These are phyloP conservation scores for Peribatodes rhomboidaria DNA, from an alignment of 2,888 invertebrate genomes.

Conservation along the genomic window DNA sequence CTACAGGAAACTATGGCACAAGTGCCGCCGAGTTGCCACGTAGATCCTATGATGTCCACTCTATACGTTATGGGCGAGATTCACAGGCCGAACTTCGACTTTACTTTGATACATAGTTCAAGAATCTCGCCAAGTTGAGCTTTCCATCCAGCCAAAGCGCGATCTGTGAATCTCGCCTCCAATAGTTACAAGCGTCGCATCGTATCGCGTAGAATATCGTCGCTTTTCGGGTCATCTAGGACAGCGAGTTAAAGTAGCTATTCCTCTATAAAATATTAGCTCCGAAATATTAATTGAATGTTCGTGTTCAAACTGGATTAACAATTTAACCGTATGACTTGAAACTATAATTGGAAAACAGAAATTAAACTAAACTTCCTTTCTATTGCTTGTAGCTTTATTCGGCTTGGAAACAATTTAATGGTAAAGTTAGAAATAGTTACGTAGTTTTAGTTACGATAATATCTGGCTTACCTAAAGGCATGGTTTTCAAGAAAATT, in stretches of 20 bases:
- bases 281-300: constrained; percentile 25
- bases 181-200: too few species aligned
- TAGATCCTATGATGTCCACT: too few species aligned
- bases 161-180: too few species aligned
- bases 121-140: too few species aligned
- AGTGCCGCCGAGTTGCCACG: too few species aligned
- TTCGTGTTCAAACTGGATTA: constrained; percentile 20
- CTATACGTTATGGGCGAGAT: too few species aligned
- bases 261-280: constrained; percentile 16
- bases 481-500: background rate
- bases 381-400: constrained; percentile 9
- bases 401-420: constrained; percentile 1
- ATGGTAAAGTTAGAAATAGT: background rate
- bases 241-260: background rate
- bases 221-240: background rate
- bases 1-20: too few species aligned
- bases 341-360: constrained; percentile 19
- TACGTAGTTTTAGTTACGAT: background rate
- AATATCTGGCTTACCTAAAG: background rate
- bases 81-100: too few species aligned
- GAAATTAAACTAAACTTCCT: constrained; percentile 6
- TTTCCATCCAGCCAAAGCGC: too few species aligned
- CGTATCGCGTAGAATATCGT: background rate
- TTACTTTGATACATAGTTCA: too few species aligned
- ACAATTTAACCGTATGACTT: constrained; percentile 19